These are phyloP conservation scores for Ganaspis sp. DNA, from an alignment of 1,140 invertebrate genomes.

Conservation along the genomic window DNA sequence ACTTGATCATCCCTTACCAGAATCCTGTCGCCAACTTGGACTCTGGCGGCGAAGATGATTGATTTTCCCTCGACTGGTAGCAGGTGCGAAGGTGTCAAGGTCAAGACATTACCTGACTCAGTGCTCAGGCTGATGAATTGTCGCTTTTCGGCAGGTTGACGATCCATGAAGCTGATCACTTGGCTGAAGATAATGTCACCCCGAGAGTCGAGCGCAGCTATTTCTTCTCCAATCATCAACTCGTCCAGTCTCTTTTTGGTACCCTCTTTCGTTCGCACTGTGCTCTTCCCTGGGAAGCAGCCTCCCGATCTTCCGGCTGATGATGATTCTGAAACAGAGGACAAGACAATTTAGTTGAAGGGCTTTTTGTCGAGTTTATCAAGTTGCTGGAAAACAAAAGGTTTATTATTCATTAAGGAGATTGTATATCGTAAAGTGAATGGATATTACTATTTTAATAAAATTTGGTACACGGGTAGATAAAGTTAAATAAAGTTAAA, in stretches of 20 bases:
- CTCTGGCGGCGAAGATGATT: slow-evolving; percentile 79
- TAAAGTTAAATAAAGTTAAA: no score
- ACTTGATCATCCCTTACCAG: slow-evolving; percentile 75
- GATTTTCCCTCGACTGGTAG: slow-evolving; percentile 76
- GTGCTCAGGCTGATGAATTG: slow-evolving; percentile 86
- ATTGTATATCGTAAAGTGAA: no score
- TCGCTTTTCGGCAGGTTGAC: slow-evolving; percentile 80
- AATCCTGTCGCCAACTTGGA: slow-evolving; percentile 77
- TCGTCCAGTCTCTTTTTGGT: slow-evolving; percentile 77
- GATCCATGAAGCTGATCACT: slow-evolving; percentile 93
- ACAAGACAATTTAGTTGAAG: not conserved
- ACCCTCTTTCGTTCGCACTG: slow-evolving; percentile 79
- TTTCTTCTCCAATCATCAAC: slow-evolving; percentile 86
- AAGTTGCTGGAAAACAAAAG: no score
- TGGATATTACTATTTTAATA: no score
- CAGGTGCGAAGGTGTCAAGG: slow-evolving; percentile 91
- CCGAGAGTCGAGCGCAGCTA: slow-evolving; percentile 84
- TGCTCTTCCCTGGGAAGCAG: slow-evolving; percentile 85
- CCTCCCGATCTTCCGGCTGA: slow-evolving; percentile 86
- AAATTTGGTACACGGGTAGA: no score
- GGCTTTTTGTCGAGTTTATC: no score
- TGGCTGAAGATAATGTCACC: slow-evolving; percentile 87
- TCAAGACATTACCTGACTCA: slow-evolving; percentile 82
- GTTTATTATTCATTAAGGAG: no score
- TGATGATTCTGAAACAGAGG: slow-evolving; percentile 91